A percentile compares a stretch with the other conserved stretches of the same genome.
Evolutionary conservation across 1,140 invertebrate species (phyloP).

Genomic region (Leptinotarsa undecemlineata): DNA sequence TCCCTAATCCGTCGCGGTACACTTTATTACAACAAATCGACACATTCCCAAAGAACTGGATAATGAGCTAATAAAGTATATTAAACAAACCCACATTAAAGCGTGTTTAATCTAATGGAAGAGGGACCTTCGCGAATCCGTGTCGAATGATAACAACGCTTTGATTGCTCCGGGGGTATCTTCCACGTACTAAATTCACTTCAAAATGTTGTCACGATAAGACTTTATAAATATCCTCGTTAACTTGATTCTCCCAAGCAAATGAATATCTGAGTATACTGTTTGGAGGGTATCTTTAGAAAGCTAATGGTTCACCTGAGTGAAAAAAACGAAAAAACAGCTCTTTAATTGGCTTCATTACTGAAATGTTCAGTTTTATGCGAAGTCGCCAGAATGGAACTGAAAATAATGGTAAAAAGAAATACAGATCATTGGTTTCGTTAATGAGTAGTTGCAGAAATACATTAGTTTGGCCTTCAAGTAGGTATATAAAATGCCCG

Average conservation of each 20-base stretch:
- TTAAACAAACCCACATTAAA: slow-evolving; percentile 45
- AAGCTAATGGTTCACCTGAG: slow-evolving; percentile 20
- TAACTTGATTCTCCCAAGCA: slow-evolving; percentile 47
- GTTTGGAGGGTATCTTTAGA: slow-evolving; percentile 22
- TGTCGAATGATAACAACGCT: slow-evolving; percentile 43
- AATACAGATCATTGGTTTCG: too few relatives aligned
- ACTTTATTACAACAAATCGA: neutral
- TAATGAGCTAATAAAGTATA: slow-evolving; percentile 44
- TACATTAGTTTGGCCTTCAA: too few relatives aligned
- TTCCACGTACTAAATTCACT: slow-evolving; percentile 49
- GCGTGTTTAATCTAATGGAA: slow-evolving; percentile 47
- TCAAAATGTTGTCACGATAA: slow-evolving; percentile 51
- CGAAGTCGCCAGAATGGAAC: too few relatives aligned
- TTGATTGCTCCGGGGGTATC: slow-evolving; percentile 43
- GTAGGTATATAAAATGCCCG: too few relatives aligned
- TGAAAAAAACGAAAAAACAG: slow-evolving; percentile 4
- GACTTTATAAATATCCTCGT: slow-evolving; percentile 50
- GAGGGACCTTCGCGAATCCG: slow-evolving; percentile 39
- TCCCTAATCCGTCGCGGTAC: neutral
- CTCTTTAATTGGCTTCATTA: too few relatives aligned
- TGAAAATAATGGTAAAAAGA: too few relatives aligned
- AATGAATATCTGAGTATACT: slow-evolving; percentile 36
- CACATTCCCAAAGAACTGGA: slow-evolving; percentile 19
- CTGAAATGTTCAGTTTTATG: too few relatives aligned
- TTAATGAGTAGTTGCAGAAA: too few relatives aligned